Base-by-base conservation (phyloP, 30 jellyfish, hydroid and myxozoan genomes). In the Sanderia malayensis region DNA sequence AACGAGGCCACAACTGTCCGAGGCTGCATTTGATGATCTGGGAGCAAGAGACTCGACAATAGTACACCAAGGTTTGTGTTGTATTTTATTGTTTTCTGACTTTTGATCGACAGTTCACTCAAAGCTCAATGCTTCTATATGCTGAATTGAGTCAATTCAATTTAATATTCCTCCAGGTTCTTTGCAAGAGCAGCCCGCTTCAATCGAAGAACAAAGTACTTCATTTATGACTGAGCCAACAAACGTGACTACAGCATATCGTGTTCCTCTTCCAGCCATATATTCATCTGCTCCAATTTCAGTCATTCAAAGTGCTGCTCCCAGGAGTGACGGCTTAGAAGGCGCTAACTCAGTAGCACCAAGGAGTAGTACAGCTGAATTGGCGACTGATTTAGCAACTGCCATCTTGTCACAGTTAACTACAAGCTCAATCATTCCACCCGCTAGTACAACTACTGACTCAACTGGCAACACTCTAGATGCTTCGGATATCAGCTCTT, bases 361-460 rank as follows among this genome's bases (percentile, higher is more conserved):
- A 37, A 6, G 10, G 13, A 29, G 77, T 17, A 59, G 70, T 67
- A 69, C 92, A 13, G 33, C 92, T 20, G 92, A 81, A 44, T 24
- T 82, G 24, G 97, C 97, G 3, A 87, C 95, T 0, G 97, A 89
- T 49, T 60, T 89, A 29, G 97, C 95, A 15, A 89, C 95, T 13
- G 97, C 97, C 4, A 89, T 89, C 10, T 58, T 89, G 68, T 89
- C 95, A 3, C 97, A 89, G 66, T 80, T 89, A 45, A 79, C 91
- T 4, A 83, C 97, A 9, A 65, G 94, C 25, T 82, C 97, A 2
- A 84, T 93, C 1, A 73, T 91, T 23, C 84, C 95, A 0, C 82
- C 66, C 0, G 72, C 86, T 2, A 82, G 95, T 57, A 75, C 83
- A 28, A 72, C 95, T 26, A 59, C 87, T 9, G 74, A 53, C 18